Conservation (phyloP, 2,113 vertebrate species). For the Colaptes auratus region DNA sequence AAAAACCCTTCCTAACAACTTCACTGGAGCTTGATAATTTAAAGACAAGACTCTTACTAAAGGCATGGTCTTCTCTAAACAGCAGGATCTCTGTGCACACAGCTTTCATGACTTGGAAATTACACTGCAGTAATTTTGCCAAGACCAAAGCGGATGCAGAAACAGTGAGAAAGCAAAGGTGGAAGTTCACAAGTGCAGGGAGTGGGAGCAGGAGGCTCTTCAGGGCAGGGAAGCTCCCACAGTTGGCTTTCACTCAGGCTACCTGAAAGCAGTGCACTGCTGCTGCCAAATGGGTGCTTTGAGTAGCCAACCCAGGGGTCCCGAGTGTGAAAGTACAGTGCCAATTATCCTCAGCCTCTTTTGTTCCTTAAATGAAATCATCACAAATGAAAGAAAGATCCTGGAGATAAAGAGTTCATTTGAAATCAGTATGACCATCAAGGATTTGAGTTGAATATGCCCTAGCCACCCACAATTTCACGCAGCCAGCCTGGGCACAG, state of each 20-base stretch:
- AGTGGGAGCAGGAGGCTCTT: neutral
- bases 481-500: neutral
- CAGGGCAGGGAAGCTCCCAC: neutral
- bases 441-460: neutral
- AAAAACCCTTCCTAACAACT: neutral
- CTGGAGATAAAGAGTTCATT: neutral
- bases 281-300: neutral
- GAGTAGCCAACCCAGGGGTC: neutral
- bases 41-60: neutral
- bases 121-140: neutral
- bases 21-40: neutral
- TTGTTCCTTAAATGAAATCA: neutral
- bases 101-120: neutral
- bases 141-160: neutral
- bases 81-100: neutral
- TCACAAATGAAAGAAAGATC: neutral
- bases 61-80: neutral
- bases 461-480: neutral
- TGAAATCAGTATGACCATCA: neutral
- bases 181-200: too few relatives aligned
- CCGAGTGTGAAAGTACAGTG: rapidly evolving
- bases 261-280: rapidly evolving
- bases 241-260: neutral
- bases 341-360: neutral
- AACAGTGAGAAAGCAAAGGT: neutral